Percentiles rank a stretch among this genome's conserved stretches.
These are phyloP conservation scores for Hyles lineata DNA, from an alignment of 2,888 invertebrate genomes.

Conservation along the genomic window DNA sequence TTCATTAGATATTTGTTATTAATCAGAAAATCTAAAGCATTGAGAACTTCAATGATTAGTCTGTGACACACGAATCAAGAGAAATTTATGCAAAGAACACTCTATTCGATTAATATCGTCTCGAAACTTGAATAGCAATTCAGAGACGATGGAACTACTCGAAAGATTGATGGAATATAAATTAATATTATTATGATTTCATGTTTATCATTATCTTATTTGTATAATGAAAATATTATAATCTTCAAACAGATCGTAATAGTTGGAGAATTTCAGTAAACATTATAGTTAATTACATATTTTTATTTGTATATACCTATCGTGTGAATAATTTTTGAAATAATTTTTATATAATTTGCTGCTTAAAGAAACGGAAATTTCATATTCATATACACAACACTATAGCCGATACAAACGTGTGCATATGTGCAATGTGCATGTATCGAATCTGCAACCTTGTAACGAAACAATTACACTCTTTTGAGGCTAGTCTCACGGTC, in stretches of 20 bases:
- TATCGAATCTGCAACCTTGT: too few species aligned
- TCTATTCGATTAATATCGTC: slow-evolving; percentile 15
- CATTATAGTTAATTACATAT: too few species aligned
- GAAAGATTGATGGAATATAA: slow-evolving; percentile 9
- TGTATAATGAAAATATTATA: too few species aligned
- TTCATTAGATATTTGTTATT: too few species aligned
- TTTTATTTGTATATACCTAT: too few species aligned
- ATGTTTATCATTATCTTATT: neutral
- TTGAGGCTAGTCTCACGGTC: too few species aligned
- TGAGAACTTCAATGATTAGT: neutral
- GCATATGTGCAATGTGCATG: neutral
- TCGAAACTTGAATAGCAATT: neutral
- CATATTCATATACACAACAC: neutral
- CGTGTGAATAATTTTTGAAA: too few species aligned
- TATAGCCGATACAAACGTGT: neutral
- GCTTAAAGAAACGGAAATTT: neutral
- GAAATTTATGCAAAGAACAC: slow-evolving; percentile 14
- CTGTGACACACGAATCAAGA: neutral
- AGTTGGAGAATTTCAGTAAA: too few species aligned
- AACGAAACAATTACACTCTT: too few species aligned
- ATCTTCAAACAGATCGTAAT: too few species aligned
- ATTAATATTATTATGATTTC: neutral
- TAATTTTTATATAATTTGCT: too few species aligned
- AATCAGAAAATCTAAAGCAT: neutral
- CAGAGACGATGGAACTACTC: slow-evolving; percentile 1